Evolutionary conservation across 2,797 vertebrate genomes (phyloP).

Genomic region (Siniperca undulata): DNA sequence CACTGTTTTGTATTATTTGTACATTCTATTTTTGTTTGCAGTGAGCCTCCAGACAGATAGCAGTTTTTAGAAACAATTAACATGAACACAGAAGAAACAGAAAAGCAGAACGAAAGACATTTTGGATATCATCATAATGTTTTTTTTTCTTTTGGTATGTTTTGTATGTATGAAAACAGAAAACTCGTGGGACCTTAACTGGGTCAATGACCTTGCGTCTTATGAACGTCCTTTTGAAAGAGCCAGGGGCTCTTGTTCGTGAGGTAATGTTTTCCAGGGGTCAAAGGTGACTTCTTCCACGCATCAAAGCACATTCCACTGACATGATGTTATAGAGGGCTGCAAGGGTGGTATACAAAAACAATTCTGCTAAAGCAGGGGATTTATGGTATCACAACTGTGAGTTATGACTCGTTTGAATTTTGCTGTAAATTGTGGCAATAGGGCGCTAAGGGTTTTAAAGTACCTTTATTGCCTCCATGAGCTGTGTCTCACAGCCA

Average conservation of each 20-base stretch:
- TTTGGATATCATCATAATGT: background rate
- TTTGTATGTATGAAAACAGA: background rate
- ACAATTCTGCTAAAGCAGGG: background rate
- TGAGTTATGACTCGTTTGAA: too few species aligned
- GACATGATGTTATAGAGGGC: constrained; percentile 31
- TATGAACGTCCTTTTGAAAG: background rate
- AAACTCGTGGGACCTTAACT: background rate
- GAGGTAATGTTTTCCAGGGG: constrained; percentile 61
- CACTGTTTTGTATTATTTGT: constrained; percentile 24
- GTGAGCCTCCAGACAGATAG: background rate
- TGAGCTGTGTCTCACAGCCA: background rate
- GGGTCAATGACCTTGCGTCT: background rate
- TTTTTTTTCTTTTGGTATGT: too few species aligned
- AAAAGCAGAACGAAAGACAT: background rate
- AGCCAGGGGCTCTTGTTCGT: background rate
- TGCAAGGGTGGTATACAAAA: background rate
- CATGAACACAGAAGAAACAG: background rate
- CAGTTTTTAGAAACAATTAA: background rate
- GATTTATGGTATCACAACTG: background rate
- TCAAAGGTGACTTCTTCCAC: constrained; percentile 59
- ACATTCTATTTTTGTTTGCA: constrained; percentile 15
- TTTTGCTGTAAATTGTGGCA: too few species aligned
- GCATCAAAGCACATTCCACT: constrained; percentile 48
- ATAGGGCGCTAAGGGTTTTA: too few species aligned
- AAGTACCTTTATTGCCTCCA: background rate